phyloP scores from a whole-genome alignment of 2,797 vertebrate species.

The Centroberyx gerrardi region DNA sequence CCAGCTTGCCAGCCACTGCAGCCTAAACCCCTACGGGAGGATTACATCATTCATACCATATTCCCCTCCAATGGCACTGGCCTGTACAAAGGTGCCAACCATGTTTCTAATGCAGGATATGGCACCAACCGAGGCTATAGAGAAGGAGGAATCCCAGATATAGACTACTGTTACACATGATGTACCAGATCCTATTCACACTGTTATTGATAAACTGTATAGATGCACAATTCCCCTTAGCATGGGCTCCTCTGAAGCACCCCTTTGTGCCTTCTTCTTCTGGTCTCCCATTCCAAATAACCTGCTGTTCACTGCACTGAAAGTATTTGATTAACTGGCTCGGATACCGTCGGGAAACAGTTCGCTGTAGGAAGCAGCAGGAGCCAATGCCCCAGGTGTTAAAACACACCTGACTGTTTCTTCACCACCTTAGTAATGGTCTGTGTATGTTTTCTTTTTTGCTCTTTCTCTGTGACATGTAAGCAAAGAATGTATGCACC shows the following conservation, averaged over 20 bases:
- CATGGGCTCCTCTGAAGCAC: slow-evolving; percentile 86
- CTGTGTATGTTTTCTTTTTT: slow-evolving; percentile 78
- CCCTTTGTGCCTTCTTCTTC: slow-evolving; percentile 89
- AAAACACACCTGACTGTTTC: slow-evolving; percentile 82
- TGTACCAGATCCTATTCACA: slow-evolving; percentile 78
- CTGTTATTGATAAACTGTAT: slow-evolving; percentile 84
- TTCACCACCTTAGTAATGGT: slow-evolving; percentile 82
- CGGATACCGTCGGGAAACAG: slow-evolving; percentile 74
- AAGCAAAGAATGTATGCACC: slow-evolving; percentile 81
- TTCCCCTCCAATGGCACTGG: slow-evolving; percentile 94
- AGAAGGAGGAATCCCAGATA: slow-evolving; percentile 93
- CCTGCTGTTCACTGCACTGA: slow-evolving; percentile 82
- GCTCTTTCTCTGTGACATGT: slow-evolving; percentile 75
- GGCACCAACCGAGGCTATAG: slow-evolving; percentile 93
- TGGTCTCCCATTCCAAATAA: slow-evolving; percentile 88
- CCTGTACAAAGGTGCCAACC: slow-evolving; percentile 90
- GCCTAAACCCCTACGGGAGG: slow-evolving; percentile 90
- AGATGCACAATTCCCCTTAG: slow-evolving; percentile 87
- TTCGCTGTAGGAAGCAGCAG: slow-evolving; percentile 74
- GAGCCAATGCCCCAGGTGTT: slow-evolving; percentile 78
- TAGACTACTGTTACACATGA: slow-evolving; percentile 96
- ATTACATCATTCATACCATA: slow-evolving; percentile 96
- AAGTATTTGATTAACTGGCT: slow-evolving; percentile 80
- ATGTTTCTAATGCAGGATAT: slow-evolving; percentile 88
- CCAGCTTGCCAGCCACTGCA: slow-evolving; percentile 85